A percentile compares a stretch with the other conserved stretches of the same genome.
Conservation (phyloP, 2,797 vertebrate genomes). For the Synaphobranchus kaupii region DNA sequence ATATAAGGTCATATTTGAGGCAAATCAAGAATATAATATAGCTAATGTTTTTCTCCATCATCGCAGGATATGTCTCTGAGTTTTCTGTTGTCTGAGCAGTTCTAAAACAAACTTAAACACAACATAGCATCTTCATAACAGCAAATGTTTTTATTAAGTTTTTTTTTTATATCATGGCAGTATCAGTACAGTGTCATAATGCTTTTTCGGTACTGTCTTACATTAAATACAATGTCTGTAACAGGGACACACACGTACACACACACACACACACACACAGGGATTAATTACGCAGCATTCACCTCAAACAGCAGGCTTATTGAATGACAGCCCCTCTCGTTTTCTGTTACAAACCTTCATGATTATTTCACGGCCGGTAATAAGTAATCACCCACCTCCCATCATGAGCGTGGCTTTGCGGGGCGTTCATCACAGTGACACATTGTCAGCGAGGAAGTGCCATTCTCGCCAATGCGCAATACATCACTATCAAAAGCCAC, state of each 20-base stretch:
- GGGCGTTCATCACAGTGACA: not conserved
- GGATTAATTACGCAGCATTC: not conserved
- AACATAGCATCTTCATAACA: not conserved
- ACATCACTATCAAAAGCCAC: conserved; percentile 37
- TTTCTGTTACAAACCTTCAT: not conserved
- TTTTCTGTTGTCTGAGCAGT: no score
- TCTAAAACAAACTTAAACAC: not conserved
- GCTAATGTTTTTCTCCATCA: no score
- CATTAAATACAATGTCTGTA: not conserved
- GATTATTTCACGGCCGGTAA: conserved; percentile 2
- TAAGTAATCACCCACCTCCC: not conserved
- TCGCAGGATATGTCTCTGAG: no score
- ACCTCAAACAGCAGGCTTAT: not conserved
- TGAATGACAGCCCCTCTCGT: not conserved
- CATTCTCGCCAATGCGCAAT: conserved; percentile 23
- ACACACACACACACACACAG: not conserved
- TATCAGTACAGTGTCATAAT: not conserved
- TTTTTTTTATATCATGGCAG: not conserved
- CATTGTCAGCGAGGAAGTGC: not conserved
- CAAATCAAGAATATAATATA: no score
- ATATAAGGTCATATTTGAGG: no score
- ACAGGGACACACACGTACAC: not conserved
- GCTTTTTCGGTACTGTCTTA: not conserved
- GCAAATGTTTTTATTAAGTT: no score
- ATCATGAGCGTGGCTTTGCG: not conserved